phyloP scores from a whole-genome alignment of 1,140 invertebrate species.

The Bombus confusus region DNA sequence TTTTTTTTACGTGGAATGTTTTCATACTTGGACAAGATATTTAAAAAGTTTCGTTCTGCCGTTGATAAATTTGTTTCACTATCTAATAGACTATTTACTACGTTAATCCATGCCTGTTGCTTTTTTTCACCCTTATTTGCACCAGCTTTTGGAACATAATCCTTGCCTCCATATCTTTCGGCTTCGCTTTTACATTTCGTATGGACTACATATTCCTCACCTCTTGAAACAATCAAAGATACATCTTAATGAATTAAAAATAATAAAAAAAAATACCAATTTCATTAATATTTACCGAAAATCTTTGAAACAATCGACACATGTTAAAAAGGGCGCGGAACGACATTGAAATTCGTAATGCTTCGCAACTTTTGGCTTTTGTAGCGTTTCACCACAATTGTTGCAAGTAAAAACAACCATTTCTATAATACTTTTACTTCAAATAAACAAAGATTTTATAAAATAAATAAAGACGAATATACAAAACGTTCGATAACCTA shows the following conservation, averaged over 20 bases:
- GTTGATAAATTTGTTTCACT: constrained; percentile 84
- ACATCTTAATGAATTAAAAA: constrained; percentile 20
- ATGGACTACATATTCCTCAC: constrained; percentile 91
- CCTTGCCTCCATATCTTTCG: constrained; percentile 94
- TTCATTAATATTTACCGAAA: constrained; percentile 85
- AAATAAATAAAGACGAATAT: background rate
- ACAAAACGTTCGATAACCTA: background rate
- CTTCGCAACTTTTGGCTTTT: constrained; percentile 95
- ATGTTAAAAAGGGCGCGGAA: constrained; percentile 86
- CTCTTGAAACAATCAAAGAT: constrained; percentile 83
- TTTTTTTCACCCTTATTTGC: constrained; percentile 95
- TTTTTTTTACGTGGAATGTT: constrained; percentile 96
- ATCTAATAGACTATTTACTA: constrained; percentile 89
- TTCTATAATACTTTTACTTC: background rate
- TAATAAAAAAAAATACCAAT: background rate
- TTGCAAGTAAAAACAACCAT: constrained; percentile 98
- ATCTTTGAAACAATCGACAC: constrained; percentile 96
- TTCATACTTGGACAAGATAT: constrained; percentile 88
- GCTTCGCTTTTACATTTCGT: constrained; percentile 96
- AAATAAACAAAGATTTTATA: background rate
- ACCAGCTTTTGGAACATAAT: constrained; percentile 88
- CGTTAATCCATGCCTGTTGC: constrained; percentile 94
- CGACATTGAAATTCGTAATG: constrained; percentile 91
- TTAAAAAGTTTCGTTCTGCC: constrained; percentile 86
- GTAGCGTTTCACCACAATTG: constrained; percentile 93